Percentiles rank a stretch among this genome's conserved stretches.
These are phyloP conservation scores for Brassicogethes aeneus DNA, from an alignment of 2,888 invertebrate species.

Conservation along the genomic window DNA sequence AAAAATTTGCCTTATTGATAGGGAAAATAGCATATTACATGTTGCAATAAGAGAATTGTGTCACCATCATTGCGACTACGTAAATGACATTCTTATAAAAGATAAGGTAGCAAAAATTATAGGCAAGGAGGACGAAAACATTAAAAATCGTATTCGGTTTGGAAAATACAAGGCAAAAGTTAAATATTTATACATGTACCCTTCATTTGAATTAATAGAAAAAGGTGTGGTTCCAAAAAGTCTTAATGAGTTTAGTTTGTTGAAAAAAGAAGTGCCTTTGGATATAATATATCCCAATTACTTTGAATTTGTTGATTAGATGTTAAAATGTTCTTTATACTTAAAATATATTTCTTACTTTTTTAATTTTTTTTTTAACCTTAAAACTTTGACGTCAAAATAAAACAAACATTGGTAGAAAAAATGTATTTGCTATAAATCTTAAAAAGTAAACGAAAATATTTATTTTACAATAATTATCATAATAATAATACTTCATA, in stretches of 20 bases:
- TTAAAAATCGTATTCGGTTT: neutral
- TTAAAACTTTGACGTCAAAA: too few relatives aligned
- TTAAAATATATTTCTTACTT: neutral
- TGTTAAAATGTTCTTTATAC: neutral
- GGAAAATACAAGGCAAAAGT: neutral
- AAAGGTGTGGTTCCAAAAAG: neutral
- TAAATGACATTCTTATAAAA: neutral
- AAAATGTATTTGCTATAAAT: slow-evolving; percentile 11
- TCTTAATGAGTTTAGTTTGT: neutral
- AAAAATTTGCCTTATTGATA: neutral
- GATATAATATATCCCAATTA: neutral
- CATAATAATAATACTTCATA: slow-evolving; percentile 17
- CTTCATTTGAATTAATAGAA: neutral
- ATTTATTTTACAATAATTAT: slow-evolving; percentile 18
- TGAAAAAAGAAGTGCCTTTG: neutral
- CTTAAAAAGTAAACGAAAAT: slow-evolving; percentile 12
- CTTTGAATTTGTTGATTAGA: neutral
- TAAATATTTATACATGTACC: neutral
- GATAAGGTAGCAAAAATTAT: neutral
- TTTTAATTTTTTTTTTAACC: too few relatives aligned
- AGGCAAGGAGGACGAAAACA: neutral
- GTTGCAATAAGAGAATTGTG: slow-evolving; percentile 1
- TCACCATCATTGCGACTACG: neutral
- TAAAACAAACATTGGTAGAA: slow-evolving; percentile 5
- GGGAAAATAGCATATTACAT: neutral